Evolutionary conservation across 2,113 vertebrate species (phyloP), one percentile per base, ranked within the genome.

Genomic region (Strix aluco): DNA sequence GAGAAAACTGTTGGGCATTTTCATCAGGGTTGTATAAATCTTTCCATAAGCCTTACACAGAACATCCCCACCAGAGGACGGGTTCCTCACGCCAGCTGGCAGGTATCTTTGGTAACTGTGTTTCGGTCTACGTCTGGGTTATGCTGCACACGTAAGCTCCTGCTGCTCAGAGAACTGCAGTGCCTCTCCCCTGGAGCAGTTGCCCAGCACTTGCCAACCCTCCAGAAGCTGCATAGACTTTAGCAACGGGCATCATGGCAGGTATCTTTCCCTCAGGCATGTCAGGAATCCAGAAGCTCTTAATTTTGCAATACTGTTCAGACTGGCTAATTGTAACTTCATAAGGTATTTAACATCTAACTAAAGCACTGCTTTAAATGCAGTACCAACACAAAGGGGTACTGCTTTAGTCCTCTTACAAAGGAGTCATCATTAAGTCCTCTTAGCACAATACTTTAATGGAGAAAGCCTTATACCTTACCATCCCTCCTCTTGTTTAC

Each of bases 131-230:
- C 23, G 29, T 7, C 7, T 2, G 14, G 9, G 38, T 63, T 47
- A 12, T 15, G 27, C 9, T 38, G 6, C 5, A 2, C 14, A 11
- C 2, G 0, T 63, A 73, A 57, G 22, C 10, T 77, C 58, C 32
- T 18, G 7, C 19, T 1, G 5, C 23, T 12, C 44, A 44, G 30
- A 26, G 23, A 38, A 73, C 3, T 1, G 3, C 25, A 11, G 36
- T 25, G 21, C 10, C 52, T 59, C 51, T 54, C 2, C 22, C 10
- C 32, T 32, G 87, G 25, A 26, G 13, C 3, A 1, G 26, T 52
- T 87, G 18, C 5, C 40, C 26, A 36, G 30, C 19, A 32, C 10
- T 38, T 66, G 34, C 34, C 18, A 27, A 4, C 42, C 17, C 30
- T 66, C 20, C 36, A 88, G 71, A 57, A 75, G 17, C 12, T 40